These are phyloP conservation scores for Rhabdomys dilectus DNA, from an alignment of 2,113 vertebrate species.

Conservation along the genomic window DNA sequence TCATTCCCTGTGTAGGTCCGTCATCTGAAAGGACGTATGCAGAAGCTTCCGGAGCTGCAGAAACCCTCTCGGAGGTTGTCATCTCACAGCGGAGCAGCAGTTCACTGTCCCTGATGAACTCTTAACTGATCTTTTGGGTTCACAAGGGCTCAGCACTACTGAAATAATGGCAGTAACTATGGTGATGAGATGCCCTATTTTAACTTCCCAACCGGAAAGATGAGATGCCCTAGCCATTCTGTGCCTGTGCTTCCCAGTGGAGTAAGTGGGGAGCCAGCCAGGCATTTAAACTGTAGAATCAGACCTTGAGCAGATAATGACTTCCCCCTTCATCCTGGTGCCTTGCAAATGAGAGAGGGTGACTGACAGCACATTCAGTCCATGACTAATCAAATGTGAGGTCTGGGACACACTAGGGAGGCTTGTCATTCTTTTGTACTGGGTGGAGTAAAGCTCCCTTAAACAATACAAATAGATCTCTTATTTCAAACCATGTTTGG, in stretches of 20 bases:
- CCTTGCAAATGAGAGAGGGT: slow-evolving; percentile 35
- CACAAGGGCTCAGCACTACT: slow-evolving; percentile 37
- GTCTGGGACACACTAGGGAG: slow-evolving; percentile 20
- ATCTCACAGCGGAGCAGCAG: not conserved
- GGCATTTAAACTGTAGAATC: slow-evolving; percentile 42
- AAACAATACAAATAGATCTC: slow-evolving; percentile 8
- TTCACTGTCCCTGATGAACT: slow-evolving; percentile 44
- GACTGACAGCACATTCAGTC: not conserved
- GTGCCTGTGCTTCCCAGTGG: slow-evolving; percentile 58
- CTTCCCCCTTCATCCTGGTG: slow-evolving; percentile 30
- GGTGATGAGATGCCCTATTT: slow-evolving; percentile 77
- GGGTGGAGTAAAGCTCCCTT: not conserved
- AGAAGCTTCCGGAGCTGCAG: not conserved
- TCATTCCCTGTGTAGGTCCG: not conserved
- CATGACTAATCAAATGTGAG: not conserved
- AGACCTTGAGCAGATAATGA: slow-evolving; percentile 60
- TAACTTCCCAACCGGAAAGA: slow-evolving; percentile 70
- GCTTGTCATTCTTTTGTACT: not conserved
- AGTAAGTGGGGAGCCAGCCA: slow-evolving; percentile 38
- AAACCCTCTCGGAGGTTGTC: not conserved
- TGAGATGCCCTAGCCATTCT: slow-evolving; percentile 47
- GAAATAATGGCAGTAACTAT: slow-evolving; percentile 70
- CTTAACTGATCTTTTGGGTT: slow-evolving; percentile 67
- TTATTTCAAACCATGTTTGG: not conserved
- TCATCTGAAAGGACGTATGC: not conserved